A percentile compares a stretch with the other conserved stretches of the same genome.
Evolutionary conservation across 1,140 invertebrate species (phyloP).

Genomic region (Camponotus vicinus): DNA sequence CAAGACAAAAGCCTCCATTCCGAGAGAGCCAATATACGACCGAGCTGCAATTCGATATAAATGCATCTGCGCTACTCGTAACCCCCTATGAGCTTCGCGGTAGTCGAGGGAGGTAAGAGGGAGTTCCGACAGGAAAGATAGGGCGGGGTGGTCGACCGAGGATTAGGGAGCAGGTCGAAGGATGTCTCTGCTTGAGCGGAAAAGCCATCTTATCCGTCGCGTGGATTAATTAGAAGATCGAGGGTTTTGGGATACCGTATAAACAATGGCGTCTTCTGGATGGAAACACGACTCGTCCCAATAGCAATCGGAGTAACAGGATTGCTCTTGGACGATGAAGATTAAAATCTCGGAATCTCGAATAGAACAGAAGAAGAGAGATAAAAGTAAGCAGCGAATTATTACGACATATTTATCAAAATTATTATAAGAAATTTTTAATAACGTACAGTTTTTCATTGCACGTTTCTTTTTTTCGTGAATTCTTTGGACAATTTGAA

Average conservation of each 20-base stretch:
- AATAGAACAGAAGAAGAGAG: neutral
- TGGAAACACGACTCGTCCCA: neutral
- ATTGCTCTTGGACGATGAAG: conserved; percentile 32
- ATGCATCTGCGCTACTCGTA: conserved; percentile 83
- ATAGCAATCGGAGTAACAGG: conserved; percentile 34
- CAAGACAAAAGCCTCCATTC: conserved; percentile 85
- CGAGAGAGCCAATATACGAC: conserved; percentile 81
- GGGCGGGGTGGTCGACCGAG: conserved; percentile 64
- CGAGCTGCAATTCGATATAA: conserved; percentile 84
- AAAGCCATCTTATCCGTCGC: conserved; percentile 61
- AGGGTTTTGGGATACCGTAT: conserved; percentile 50
- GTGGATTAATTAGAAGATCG: conserved; percentile 73
- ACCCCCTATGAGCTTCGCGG: conserved; percentile 71
- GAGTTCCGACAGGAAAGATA: conserved; percentile 2
- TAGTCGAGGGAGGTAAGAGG: neutral
- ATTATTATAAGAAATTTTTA: neutral
- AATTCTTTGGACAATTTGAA: neutral
- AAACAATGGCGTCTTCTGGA: conserved; percentile 61
- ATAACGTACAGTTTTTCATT: neutral
- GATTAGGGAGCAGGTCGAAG: conserved; percentile 80
- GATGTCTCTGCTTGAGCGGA: conserved; percentile 67
- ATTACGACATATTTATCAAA: neutral
- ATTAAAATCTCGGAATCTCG: conserved; percentile 39
- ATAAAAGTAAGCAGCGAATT: neutral
- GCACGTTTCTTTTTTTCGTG: neutral